phyloP scores from a whole-genome alignment of 2,113 vertebrate genomes.

The Bubo blakistoni region DNA sequence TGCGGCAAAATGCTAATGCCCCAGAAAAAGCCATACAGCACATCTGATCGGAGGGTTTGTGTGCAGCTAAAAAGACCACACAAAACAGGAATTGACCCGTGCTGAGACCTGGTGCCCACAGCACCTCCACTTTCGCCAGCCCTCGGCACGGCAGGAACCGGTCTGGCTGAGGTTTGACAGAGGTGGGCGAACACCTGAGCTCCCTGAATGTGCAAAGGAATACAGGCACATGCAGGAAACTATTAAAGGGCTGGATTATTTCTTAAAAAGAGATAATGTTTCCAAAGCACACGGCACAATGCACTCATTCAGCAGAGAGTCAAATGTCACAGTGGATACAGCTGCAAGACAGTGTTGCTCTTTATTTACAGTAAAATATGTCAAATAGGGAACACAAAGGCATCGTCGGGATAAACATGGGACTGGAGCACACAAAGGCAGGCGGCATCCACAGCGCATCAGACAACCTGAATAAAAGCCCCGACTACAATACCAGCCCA shows the following conservation, averaged over 20 bases:
- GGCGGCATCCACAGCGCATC: constrained; percentile 20
- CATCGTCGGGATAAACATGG: constrained; percentile 21
- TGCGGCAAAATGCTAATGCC: not conserved
- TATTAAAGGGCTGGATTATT: constrained; percentile 30
- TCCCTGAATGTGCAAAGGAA: not conserved
- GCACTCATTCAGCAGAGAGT: constrained; percentile 35
- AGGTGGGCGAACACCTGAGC: not conserved
- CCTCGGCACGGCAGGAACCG: not conserved
- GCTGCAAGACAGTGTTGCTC: constrained; percentile 42
- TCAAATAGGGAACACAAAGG: constrained; percentile 54
- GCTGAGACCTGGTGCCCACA: not conserved
- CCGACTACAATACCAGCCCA: not conserved
- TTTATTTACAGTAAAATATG: constrained; percentile 59
- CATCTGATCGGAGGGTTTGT: not conserved
- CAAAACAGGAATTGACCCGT: not conserved
- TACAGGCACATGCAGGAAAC: not conserved
- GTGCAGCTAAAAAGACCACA: not conserved
- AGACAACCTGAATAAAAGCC: constrained; percentile 45
- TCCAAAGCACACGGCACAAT: constrained; percentile 25
- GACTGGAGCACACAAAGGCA: constrained; percentile 42
- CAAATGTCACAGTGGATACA: constrained; percentile 60
- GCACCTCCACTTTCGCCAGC: not conserved
- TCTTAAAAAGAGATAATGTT: constrained; percentile 37
- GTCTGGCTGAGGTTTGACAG: not conserved
- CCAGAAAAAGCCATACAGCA: not conserved